phyloP scores from a whole-genome alignment of 2,113 vertebrate species.

The Amphiprion ocellaris region DNA sequence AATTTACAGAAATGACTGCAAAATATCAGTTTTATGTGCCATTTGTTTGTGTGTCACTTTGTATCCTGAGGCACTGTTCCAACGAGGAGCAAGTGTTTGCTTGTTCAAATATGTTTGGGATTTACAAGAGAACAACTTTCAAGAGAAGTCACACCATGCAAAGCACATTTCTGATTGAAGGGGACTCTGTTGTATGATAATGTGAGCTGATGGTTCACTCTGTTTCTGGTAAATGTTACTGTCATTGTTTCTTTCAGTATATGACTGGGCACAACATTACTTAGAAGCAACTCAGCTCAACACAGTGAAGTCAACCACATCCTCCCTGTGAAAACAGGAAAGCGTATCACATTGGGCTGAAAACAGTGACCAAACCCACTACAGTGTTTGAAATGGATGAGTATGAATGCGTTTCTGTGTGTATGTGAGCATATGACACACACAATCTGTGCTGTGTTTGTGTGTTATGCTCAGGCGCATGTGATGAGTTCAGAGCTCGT shows the following conservation, averaged over 20 bases:
- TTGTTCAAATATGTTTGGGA: too few relatives aligned
- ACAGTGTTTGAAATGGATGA: slow-evolving; percentile 57
- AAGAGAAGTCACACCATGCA: too few relatives aligned
- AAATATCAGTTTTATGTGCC: too few relatives aligned
- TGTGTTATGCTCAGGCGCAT: slow-evolving; percentile 58
- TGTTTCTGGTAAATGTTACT: slow-evolving; percentile 52
- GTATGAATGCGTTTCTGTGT: slow-evolving; percentile 52
- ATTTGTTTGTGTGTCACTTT: too few relatives aligned
- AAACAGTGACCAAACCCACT: slow-evolving; percentile 70
- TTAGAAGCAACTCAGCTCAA: slow-evolving; percentile 55
- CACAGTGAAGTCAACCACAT: slow-evolving; percentile 77
- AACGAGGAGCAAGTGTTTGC: too few relatives aligned
- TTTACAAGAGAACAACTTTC: too few relatives aligned
- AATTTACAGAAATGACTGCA: too few relatives aligned
- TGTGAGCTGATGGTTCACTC: slow-evolving; percentile 28
- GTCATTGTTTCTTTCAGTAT: slow-evolving; percentile 44
- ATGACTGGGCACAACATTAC: slow-evolving; percentile 49
- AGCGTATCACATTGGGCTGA: slow-evolving; percentile 41
- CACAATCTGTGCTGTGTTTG: slow-evolving; percentile 58
- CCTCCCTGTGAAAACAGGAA: slow-evolving; percentile 77
- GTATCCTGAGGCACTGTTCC: too few relatives aligned
- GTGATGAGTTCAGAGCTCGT: slow-evolving; percentile 66
- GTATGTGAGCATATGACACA: slow-evolving; percentile 65
- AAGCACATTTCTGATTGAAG: neutral
- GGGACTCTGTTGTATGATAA: slow-evolving; percentile 2